Conservation (phyloP, 1,140 invertebrate genomes). For the Patella vulgata region DNA sequence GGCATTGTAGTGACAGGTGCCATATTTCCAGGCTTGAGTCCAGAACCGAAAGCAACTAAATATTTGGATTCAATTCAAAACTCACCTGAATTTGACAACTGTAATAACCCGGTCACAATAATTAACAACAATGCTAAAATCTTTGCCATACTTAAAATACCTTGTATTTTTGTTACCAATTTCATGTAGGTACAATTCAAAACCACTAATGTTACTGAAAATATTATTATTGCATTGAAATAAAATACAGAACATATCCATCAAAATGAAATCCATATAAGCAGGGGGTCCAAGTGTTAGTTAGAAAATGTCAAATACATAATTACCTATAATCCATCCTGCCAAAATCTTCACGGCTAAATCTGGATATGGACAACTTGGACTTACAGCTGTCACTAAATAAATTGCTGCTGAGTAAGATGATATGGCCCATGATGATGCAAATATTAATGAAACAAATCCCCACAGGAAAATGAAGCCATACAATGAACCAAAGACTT, state of each 20-base stretch:
- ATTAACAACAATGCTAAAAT: slow-evolving; percentile 71
- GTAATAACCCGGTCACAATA: slow-evolving; percentile 78
- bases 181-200: slow-evolving; percentile 89
- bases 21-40: too few species aligned
- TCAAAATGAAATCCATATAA: not conserved
- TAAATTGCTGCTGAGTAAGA: slow-evolving; percentile 42
- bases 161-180: slow-evolving; percentile 85
- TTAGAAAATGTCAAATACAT: too few species aligned
- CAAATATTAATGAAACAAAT: slow-evolving; percentile 74
- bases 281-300: too few species aligned
- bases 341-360: slow-evolving; percentile 39
- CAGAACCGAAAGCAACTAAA: too few species aligned
- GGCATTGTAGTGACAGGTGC: too few species aligned
- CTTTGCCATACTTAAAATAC: slow-evolving; percentile 84
- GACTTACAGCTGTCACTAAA: slow-evolving; percentile 36
- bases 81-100: too few species aligned
- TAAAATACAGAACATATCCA: not conserved
- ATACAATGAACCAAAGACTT: slow-evolving; percentile 85
- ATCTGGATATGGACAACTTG: slow-evolving; percentile 32
- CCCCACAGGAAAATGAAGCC: slow-evolving; percentile 96
- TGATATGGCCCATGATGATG: slow-evolving; percentile 67
- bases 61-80: too few species aligned
- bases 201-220: slow-evolving; percentile 73
- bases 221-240: too few species aligned
- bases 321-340: slow-evolving; percentile 42